These are phyloP conservation scores for Pelecanoides urinatrix DNA, from an alignment of 2,113 vertebrate genomes.

Conservation along the genomic window DNA sequence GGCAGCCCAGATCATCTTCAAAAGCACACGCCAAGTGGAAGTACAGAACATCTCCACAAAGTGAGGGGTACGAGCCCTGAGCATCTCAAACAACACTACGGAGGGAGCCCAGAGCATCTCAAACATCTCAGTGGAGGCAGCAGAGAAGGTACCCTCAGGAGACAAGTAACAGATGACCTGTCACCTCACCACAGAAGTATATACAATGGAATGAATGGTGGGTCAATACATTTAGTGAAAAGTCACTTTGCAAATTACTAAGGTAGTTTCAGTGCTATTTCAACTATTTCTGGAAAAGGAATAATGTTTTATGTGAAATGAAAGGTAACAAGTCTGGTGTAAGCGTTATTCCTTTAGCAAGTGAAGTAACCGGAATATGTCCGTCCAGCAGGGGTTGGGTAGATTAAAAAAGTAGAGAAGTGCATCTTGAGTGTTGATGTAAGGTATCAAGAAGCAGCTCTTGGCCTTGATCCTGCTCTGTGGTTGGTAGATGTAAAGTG, in stretches of 20 bases:
- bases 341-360: background rate
- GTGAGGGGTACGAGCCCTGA: slow-evolving; percentile 87
- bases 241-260: background rate
- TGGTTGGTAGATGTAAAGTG: background rate
- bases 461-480: background rate
- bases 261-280: background rate
- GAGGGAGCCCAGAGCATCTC: slow-evolving; percentile 79
- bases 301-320: background rate
- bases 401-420: background rate
- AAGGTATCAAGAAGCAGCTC: background rate
- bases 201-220: slow-evolving; percentile 68
- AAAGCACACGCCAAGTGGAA: slow-evolving; percentile 78
- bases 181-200: slow-evolving; percentile 62
- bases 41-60: slow-evolving; percentile 87
- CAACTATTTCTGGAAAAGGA: background rate
- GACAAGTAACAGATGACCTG: slow-evolving; percentile 76
- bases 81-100: slow-evolving; percentile 83
- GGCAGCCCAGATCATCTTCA: slow-evolving; percentile 80
- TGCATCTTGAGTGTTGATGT: background rate
- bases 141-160: slow-evolving; percentile 83
- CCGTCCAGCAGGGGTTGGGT: background rate
- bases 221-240: background rate
- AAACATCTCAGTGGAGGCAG: slow-evolving; percentile 80
- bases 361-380: background rate
- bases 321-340: background rate